phyloP scores from a whole-genome alignment of 2,113 vertebrate genomes.

The Ammodytes dubius region DNA sequence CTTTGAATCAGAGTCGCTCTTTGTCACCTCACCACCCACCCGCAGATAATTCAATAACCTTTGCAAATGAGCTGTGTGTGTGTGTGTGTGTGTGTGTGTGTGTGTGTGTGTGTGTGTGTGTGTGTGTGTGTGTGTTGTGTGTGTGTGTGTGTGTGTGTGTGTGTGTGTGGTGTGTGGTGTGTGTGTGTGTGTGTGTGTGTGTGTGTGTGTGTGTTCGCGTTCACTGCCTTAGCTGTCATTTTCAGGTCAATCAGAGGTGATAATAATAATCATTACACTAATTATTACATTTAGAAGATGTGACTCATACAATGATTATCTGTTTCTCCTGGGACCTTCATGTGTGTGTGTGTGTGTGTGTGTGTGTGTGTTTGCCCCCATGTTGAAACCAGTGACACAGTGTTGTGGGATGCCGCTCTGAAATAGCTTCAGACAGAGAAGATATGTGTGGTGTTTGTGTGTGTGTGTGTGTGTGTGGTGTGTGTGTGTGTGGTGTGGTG shows the following conservation, averaged over 20 bases:
- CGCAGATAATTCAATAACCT: constrained; percentile 80
- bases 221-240: constrained; percentile 45
- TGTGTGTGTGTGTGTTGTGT: constrained; percentile 20
- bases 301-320: constrained; percentile 66
- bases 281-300: constrained; percentile 73
- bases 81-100: constrained; percentile 2
- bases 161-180: too few species aligned
- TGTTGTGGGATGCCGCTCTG: constrained; percentile 26
- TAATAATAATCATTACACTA: constrained; percentile 69
- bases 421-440: constrained; percentile 46
- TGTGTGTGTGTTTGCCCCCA: constrained; percentile 3
- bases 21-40: constrained; percentile 70
- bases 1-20: constrained; percentile 67
- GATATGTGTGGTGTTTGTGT: constrained; percentile 55
- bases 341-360: constrained; percentile 1
- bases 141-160: constrained; percentile 3
- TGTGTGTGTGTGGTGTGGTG: constrained; percentile 71
- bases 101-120: constrained; percentile 3
- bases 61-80: constrained; percentile 56
- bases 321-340: constrained; percentile 40
- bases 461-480: constrained; percentile 69
- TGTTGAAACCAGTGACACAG: constrained; percentile 48
- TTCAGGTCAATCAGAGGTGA: constrained; percentile 72
- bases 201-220: background rate
- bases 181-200: constrained; percentile 2